Evolutionary conservation across 1,140 invertebrate genomes (phyloP), one percentile per base, ranked within the genome.

Genomic region (Varroa destructor): DNA sequence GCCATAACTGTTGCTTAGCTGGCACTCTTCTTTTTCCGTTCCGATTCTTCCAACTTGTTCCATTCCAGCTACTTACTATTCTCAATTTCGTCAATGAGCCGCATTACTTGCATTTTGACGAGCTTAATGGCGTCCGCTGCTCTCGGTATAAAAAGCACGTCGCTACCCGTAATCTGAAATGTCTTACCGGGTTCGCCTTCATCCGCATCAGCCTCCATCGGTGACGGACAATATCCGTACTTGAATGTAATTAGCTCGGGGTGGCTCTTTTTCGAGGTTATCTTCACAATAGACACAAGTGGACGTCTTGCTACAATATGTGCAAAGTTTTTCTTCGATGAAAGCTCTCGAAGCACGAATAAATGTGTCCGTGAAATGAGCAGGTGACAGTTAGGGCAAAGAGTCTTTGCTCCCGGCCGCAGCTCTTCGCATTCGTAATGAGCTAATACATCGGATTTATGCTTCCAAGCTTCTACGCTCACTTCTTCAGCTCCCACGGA

Each of bases 171-270:
- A 71, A 90, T 87, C 43, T 85, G 81, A 70, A 87, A 74, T 40
- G 71, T 71, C 25, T 71, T 57, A 14, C 55, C 51, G 36, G 36
- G 36, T 10, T 61, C 57, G 55, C 55, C 55, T 4, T 71, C 51
- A 25, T 71, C 51, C 14, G 37, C 25, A 55, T 71, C 71, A 1
- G 36, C 14, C 6, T 71, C 10, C 37, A 71, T 71, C 54, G 36
- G 6, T 79, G 75, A 43, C 76, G 74, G 42, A 79, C 86, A 85
- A 43, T 86, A 84, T 14, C 91, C 91, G 78, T 93, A 93, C 79
- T 94, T 94, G 78, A 97, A 95, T 2, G 93, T 97, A 73, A 98
- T 96, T 73, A 97, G 81, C 79, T 97, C 90, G 0, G 93, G 91
- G 80, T 91, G 87, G 72, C 87, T 86, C 79, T 95, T 93, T 78